phyloP scores from a whole-genome alignment of 2,888 invertebrate genomes.

The Adelphocoris suturalis region DNA sequence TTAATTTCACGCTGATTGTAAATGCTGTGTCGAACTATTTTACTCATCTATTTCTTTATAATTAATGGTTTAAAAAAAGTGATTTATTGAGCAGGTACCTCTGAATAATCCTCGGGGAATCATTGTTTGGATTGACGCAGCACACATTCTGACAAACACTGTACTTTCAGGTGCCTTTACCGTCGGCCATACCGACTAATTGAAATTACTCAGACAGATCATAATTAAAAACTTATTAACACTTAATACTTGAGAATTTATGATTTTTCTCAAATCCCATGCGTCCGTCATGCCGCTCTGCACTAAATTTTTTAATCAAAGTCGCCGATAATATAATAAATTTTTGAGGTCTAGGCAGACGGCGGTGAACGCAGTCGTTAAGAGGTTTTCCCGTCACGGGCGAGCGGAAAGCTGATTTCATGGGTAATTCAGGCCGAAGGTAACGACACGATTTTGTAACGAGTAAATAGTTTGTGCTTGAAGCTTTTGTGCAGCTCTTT shows the following conservation, averaged over 20 bases:
- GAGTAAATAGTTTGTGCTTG: conserved; percentile 7
- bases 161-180: background rate
- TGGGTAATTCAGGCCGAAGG: conserved; percentile 8
- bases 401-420: background rate
- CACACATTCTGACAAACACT: background rate
- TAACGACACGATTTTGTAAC: background rate
- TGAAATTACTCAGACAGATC: background rate
- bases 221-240: background rate
- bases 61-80: no score
- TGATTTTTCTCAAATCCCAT: background rate
- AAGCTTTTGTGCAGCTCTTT: background rate
- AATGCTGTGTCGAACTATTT: no score
- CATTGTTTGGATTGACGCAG: background rate
- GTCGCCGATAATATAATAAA: background rate
- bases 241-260: background rate
- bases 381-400: background rate
- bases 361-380: background rate
- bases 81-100: background rate
- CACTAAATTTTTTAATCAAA: background rate
- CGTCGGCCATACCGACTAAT: background rate
- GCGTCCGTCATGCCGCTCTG: background rate
- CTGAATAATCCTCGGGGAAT: background rate
- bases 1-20: no score
- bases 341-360: background rate
- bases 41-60: no score